Evolutionary conservation across 2,888 invertebrate genomes (phyloP).

Genomic region (Lycocerus yunnanus): DNA sequence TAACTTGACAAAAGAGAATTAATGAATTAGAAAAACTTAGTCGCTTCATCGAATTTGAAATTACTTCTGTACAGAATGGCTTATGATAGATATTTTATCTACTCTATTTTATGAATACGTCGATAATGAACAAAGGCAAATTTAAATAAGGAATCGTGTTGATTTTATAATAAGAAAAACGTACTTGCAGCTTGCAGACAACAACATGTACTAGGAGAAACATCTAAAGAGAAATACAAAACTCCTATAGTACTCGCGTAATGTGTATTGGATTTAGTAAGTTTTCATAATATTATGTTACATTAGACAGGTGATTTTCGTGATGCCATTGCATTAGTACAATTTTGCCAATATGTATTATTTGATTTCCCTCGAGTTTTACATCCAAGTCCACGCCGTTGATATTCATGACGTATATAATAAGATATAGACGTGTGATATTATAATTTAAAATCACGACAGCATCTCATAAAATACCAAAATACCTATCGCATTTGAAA

Average conservation of each 20-base stretch:
- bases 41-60: neutral
- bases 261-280: neutral
- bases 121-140: neutral
- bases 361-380: constrained; percentile 41
- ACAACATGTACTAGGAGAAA: neutral
- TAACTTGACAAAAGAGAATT: neutral
- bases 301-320: constrained; percentile 17
- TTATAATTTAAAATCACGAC: constrained; percentile 5
- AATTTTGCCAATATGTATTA: constrained; percentile 39
- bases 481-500: neutral
- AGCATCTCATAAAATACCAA: constrained; percentile 3
- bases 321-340: constrained; percentile 34
- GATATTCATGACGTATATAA: constrained; percentile 38
- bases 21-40: neutral
- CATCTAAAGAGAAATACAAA: neutral
- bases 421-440: constrained; percentile 19
- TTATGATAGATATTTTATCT: neutral
- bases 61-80: neutral
- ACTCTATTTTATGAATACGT: neutral
- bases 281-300: constrained; percentile 18
- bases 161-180: neutral
- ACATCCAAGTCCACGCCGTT: constrained; percentile 34
- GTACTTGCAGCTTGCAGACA: too few relatives aligned
- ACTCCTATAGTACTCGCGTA: neutral
- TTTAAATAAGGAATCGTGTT: neutral